phyloP scores from a whole-genome alignment of 2,888 invertebrate species.

The Eurytoma adleriae region DNA sequence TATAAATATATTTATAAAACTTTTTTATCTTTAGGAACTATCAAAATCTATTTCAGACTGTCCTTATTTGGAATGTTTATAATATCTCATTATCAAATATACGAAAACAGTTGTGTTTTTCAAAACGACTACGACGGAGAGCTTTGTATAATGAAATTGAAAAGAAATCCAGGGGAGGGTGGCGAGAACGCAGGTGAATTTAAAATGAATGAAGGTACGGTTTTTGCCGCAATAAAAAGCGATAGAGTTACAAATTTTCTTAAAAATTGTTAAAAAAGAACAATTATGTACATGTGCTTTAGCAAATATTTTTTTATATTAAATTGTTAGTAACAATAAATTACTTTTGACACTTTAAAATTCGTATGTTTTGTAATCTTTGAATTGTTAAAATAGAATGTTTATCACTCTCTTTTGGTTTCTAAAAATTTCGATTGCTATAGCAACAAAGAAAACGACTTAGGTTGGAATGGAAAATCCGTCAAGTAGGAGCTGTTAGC shows the following conservation, averaged over 20 bases:
- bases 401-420: not conserved
- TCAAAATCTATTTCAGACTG: constrained; percentile 66
- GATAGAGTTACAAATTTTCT: not conserved
- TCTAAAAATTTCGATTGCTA: constrained; percentile 11
- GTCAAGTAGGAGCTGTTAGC: constrained; percentile 19
- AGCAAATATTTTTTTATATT: no score
- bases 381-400: not conserved
- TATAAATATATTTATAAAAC: not conserved
- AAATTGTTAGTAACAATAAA: not conserved
- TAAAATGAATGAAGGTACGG: constrained; percentile 25
- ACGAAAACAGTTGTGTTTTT: constrained; percentile 64
- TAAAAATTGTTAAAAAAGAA: no score
- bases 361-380: not conserved
- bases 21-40: constrained; percentile 60
- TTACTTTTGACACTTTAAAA: not conserved
- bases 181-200: constrained; percentile 34
- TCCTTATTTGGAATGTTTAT: constrained; percentile 68
- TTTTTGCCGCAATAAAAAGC: constrained; percentile 26
- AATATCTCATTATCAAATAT: constrained; percentile 67
- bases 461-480: constrained; percentile 30
- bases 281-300: no score
- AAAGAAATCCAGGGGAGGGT: constrained; percentile 43
- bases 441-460: constrained; percentile 21
- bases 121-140: constrained; percentile 65
- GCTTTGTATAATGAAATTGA: constrained; percentile 64